Evolutionary conservation across 2,888 invertebrate genomes (phyloP).

Genomic region (Abscondita cerata): DNA sequence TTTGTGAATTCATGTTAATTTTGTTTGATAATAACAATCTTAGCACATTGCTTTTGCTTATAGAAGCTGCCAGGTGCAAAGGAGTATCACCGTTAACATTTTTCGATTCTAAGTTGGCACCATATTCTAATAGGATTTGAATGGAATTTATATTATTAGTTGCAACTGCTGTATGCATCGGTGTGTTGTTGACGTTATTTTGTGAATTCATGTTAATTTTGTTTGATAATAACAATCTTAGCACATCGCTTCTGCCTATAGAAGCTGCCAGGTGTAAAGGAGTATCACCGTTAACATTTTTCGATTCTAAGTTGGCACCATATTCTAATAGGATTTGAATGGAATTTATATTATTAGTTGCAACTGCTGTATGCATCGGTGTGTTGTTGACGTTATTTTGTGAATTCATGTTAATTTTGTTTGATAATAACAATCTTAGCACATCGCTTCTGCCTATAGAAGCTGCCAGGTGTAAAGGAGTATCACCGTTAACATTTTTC

Average conservation of each 20-base stretch:
- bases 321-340: background rate
- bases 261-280: background rate
- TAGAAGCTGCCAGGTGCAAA: background rate
- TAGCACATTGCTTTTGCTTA: no score
- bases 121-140: background rate
- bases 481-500: background rate
- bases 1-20: background rate
- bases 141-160: background rate
- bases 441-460: background rate
- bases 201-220: background rate
- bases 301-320: background rate
- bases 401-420: background rate
- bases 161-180: background rate
- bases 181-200: background rate
- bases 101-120: background rate
- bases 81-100: background rate
- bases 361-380: background rate
- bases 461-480: background rate
- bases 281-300: background rate
- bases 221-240: background rate
- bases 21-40: background rate
- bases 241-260: background rate
- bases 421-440: background rate
- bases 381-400: background rate
- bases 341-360: background rate